A percentile compares a stretch with the other conserved stretches of the same genome.
phyloP scores from a whole-genome alignment of 2,888 invertebrate genomes.

The Agonopterix subpropinquella region DNA sequence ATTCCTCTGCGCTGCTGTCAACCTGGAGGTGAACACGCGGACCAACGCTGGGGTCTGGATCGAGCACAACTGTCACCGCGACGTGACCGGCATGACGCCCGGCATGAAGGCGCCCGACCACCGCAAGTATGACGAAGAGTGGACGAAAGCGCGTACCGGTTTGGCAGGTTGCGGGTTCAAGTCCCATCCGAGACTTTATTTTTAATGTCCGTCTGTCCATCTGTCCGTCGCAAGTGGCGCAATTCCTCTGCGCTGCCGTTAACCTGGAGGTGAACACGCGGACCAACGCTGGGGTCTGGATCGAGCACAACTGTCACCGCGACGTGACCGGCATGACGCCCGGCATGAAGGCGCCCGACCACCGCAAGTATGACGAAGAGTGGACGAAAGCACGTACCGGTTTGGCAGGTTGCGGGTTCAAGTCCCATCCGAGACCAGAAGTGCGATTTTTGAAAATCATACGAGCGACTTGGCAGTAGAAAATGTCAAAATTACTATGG shows the following conservation, averaged over 20 bases:
- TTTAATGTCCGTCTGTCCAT: no score
- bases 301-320: slow-evolving; percentile 43
- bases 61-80: slow-evolving; percentile 43
- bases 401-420: no score
- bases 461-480: no score
- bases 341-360: slow-evolving; percentile 11
- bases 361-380: slow-evolving; percentile 17
- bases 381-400: not conserved
- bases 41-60: slow-evolving; percentile 46
- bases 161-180: no score
- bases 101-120: slow-evolving; percentile 12
- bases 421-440: no score
- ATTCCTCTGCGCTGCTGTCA: slow-evolving; percentile 31
- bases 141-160: not conserved
- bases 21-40: slow-evolving; percentile 22
- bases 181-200: no score
- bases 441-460: no score
- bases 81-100: slow-evolving; percentile 19
- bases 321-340: slow-evolving; percentile 23
- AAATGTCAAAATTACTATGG: no score
- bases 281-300: slow-evolving; percentile 43
- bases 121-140: slow-evolving; percentile 17
- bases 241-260: slow-evolving; percentile 31
- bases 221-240: slow-evolving; percentile 26
- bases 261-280: slow-evolving; percentile 23